Evolutionary conservation across 1,140 invertebrate species (phyloP).

Genomic region (Neotoxoptera formosana): DNA sequence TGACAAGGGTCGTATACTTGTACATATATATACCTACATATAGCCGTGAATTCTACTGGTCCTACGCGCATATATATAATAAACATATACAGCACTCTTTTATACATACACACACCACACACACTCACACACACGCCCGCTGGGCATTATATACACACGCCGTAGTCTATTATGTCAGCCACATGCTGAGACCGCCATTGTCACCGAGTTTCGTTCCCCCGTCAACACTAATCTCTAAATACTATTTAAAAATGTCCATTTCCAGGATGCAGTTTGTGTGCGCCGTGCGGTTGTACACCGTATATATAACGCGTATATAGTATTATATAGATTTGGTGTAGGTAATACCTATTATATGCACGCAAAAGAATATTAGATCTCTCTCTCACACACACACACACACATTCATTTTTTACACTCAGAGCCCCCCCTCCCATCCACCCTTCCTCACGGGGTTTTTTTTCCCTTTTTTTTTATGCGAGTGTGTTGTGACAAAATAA

Average conservation of each 20-base stretch:
- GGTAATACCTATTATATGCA: neutral
- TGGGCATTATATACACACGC: slow-evolving; percentile 12
- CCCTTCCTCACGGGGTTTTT: neutral
- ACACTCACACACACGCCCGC: neutral
- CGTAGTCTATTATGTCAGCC: slow-evolving; percentile 55
- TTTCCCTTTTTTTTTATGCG: neutral
- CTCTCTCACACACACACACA: too few relatives aligned
- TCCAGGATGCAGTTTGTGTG: slow-evolving; percentile 51
- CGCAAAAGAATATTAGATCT: slow-evolving; percentile 17
- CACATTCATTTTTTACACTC: neutral
- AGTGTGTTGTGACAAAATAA: slow-evolving; percentile 55
- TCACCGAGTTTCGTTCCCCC: slow-evolving; percentile 55
- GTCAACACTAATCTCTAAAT: slow-evolving; percentile 57
- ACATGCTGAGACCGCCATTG: slow-evolving; percentile 57
- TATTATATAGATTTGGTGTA: neutral
- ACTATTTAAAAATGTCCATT: slow-evolving; percentile 58
- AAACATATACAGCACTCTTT: neutral
- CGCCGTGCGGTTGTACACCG: neutral
- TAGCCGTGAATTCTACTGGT: slow-evolving; percentile 35
- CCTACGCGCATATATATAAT: neutral
- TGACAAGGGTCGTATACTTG: slow-evolving; percentile 33
- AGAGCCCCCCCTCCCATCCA: neutral
- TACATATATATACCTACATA: neutral
- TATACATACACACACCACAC: neutral
- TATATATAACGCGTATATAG: neutral